These are phyloP conservation scores for Drosophila yakuba DNA, from an alignment of 1,140 invertebrate genomes.

Conservation along the genomic window DNA sequence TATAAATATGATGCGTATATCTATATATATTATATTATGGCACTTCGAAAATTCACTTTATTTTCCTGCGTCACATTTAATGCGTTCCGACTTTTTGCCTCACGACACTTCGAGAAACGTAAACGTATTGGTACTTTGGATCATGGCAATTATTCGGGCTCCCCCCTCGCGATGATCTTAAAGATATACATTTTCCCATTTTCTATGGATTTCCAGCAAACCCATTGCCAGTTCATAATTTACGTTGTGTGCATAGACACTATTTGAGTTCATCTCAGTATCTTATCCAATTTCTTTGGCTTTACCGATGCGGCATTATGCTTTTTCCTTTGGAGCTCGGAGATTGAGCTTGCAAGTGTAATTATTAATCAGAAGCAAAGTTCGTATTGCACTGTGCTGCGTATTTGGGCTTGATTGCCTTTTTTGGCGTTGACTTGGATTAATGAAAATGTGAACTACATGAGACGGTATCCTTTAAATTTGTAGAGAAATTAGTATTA, in stretches of 20 bases:
- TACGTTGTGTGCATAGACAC: neutral
- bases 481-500: too few relatives aligned
- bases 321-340: neutral
- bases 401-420: neutral
- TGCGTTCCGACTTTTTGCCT: neutral
- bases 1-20: constrained; percentile 3
- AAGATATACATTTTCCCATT: neutral
- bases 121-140: neutral
- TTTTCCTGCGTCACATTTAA: constrained; percentile 35
- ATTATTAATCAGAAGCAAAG: neutral
- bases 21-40: constrained; percentile 31
- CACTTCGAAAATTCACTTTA: constrained; percentile 35
- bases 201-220: neutral
- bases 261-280: neutral
- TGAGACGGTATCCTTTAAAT: neutral
- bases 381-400: neutral
- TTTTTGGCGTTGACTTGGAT: neutral
- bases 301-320: neutral
- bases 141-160: neutral
- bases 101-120: neutral
- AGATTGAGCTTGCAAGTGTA: neutral
- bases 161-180: neutral
- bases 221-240: neutral
- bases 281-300: neutral
- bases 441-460: too few relatives aligned